phyloP scores from a whole-genome alignment of 2,797 vertebrate species.

The Platyrinchus mystaceus region DNA sequence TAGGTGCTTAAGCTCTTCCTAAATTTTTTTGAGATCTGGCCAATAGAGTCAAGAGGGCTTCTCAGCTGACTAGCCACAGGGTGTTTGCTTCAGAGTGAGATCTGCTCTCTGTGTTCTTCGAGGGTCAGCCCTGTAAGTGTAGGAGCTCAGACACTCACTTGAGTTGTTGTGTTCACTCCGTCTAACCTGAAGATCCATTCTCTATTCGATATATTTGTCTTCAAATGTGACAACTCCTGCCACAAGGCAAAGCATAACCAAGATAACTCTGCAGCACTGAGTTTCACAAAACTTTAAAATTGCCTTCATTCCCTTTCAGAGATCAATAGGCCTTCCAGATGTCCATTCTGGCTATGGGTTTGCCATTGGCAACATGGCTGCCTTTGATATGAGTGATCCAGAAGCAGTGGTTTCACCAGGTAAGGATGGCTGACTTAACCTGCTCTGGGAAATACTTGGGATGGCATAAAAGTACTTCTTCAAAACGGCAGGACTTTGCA shows the following conservation, averaged over 20 bases:
- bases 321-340: slow-evolving; percentile 93
- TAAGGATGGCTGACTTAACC: slow-evolving; percentile 40
- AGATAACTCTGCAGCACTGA: not conserved
- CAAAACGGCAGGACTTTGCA: not conserved
- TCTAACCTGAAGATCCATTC: not conserved
- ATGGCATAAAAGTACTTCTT: not conserved
- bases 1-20: not conserved
- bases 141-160: not conserved
- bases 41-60: not conserved
- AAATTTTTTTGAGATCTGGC: not conserved
- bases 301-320: slow-evolving; percentile 72
- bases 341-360: slow-evolving; percentile 99
- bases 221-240: not conserved
- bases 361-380: slow-evolving; percentile 98
- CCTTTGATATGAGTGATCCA: slow-evolving; percentile 92
- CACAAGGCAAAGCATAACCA: not conserved
- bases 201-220: not conserved
- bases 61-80: not conserved
- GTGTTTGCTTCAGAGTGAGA: not conserved
- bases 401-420: slow-evolving; percentile 95
- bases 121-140: not conserved
- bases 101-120: not conserved
- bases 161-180: not conserved
- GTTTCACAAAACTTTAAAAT: not conserved
- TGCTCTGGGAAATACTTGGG: not conserved